Conservation (phyloP, 2,888 invertebrate species). For the Ecliptopera silaceata region DNA sequence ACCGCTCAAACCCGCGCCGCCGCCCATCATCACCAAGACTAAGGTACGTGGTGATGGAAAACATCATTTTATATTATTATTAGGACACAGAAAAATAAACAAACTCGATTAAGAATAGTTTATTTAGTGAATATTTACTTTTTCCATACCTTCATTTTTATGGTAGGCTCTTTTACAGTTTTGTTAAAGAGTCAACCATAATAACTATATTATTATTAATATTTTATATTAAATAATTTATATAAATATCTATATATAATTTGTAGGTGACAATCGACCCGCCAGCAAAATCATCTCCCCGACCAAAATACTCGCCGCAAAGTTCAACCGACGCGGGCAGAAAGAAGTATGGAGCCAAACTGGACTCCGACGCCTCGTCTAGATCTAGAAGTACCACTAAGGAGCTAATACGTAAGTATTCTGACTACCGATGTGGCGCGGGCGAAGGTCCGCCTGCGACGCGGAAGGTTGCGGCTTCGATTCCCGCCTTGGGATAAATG, state of each 20-base stretch:
- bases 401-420: conserved; percentile 90
- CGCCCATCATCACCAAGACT: conserved; percentile 87
- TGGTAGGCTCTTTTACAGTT: too few relatives aligned
- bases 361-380: conserved; percentile 92
- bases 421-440: not conserved
- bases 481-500: too few relatives aligned
- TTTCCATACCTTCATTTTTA: too few relatives aligned
- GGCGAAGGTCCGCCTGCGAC: too few relatives aligned
- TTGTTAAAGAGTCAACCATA: too few relatives aligned
- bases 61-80: too few relatives aligned
- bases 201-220: too few relatives aligned
- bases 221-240: too few relatives aligned
- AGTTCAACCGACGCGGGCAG: conserved; percentile 69
- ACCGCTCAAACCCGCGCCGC: conserved; percentile 90
- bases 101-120: too few relatives aligned
- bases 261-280: conserved; percentile 76
- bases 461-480: too few relatives aligned
- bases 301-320: conserved; percentile 76
- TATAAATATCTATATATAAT: not conserved
- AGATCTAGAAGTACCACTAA: conserved; percentile 95
- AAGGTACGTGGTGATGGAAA: conserved; percentile 50
- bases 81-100: too few relatives aligned
- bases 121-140: too few relatives aligned
- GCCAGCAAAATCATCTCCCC: conserved; percentile 63
- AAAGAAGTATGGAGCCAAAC: conserved; percentile 79